Percentiles rank a stretch among this genome's conserved stretches.
Conservation (phyloP, 2,888 invertebrate genomes). For the Plebejus anna region DNA sequence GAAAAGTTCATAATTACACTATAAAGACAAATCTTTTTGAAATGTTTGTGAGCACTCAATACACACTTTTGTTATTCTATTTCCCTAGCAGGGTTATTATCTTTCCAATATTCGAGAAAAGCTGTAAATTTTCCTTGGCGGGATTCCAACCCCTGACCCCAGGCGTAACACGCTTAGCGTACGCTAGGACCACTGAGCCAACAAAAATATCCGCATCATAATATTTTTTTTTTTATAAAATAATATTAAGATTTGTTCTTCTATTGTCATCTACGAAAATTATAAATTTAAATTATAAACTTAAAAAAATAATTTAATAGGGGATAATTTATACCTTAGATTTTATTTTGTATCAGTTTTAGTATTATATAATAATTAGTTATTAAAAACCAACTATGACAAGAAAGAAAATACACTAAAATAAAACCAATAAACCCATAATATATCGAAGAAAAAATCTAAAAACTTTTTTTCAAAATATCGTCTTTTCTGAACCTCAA, state of each 20-base stretch:
- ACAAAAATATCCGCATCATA: slow-evolving; percentile 8
- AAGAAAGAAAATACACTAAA: no score
- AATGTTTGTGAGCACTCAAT: neutral
- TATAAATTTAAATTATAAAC: no score
- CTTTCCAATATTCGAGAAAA: neutral
- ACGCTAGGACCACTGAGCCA: neutral
- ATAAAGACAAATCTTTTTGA: neutral
- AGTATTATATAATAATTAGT: no score
- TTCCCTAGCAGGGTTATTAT: neutral
- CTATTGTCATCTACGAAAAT: no score
- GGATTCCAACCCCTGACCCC: neutral
- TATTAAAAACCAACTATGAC: no score
- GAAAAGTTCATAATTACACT: neutral
- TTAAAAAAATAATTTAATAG: no score
- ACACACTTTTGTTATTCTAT: neutral
- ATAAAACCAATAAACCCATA: no score
- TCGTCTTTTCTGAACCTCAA: neutral
- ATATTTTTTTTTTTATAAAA: no score
- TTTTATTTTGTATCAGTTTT: no score
- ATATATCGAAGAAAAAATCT: no score
- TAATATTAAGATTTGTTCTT: no score
- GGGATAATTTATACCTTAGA: no score
- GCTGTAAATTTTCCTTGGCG: neutral
- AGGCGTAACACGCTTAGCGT: neutral
- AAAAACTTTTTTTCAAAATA: neutral